phyloP scores from a whole-genome alignment of 2,113 vertebrate genomes.

The Microcebus griseorufus region DNA sequence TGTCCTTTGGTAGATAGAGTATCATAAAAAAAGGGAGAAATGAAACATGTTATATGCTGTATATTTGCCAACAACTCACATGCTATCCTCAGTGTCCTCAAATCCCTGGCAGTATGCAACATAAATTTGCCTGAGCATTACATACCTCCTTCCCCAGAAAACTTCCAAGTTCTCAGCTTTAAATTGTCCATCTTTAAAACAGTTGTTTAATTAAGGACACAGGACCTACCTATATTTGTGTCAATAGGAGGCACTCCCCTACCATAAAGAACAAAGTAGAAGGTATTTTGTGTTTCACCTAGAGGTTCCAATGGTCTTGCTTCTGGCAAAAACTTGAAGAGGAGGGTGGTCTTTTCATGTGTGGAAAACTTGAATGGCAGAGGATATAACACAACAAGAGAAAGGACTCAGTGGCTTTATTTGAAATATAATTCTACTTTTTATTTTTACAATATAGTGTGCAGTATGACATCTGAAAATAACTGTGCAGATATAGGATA shows the following conservation, averaged over 20 bases:
- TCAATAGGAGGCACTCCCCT: not conserved
- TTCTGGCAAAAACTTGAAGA: not conserved
- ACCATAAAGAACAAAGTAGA: not conserved
- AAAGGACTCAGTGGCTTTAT: constrained; percentile 81
- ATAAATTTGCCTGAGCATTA: not conserved
- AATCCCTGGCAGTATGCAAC: not conserved
- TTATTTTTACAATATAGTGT: constrained; percentile 85
- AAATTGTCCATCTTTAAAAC: not conserved
- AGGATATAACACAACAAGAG: constrained; percentile 23
- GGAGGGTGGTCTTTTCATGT: not conserved
- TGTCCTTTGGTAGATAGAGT: not conserved
- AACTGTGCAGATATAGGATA: constrained; percentile 83
- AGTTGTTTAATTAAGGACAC: not conserved
- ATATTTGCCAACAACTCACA: not conserved
- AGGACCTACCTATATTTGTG: not conserved
- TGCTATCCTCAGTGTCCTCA: not conserved
- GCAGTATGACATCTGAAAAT: constrained; percentile 84
- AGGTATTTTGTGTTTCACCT: not conserved
- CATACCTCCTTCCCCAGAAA: not conserved
- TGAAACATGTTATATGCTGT: not conserved
- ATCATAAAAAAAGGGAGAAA: not conserved
- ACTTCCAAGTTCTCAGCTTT: not conserved
- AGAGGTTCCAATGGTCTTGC: not conserved
- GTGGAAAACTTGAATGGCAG: not conserved
- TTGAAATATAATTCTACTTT: constrained; percentile 87